These are phyloP conservation scores for Nicator chloris DNA, from an alignment of 2,113 vertebrate genomes.

Conservation along the genomic window DNA sequence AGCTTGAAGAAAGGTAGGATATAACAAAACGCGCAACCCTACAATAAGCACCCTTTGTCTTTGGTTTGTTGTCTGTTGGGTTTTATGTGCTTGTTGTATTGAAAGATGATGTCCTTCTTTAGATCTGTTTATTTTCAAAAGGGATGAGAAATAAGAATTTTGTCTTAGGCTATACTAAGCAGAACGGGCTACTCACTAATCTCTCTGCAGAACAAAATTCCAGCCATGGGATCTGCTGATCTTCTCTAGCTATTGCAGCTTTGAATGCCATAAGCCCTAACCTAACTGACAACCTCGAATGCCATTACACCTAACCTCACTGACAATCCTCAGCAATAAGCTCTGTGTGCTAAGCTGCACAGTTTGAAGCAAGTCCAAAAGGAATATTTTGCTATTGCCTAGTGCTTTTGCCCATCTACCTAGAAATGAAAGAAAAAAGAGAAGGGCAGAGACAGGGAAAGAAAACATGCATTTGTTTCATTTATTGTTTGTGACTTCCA, in stretches of 20 bases:
- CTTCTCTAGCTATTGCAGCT: neutral
- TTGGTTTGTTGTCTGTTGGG: rapidly evolving
- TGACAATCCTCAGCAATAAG: neutral
- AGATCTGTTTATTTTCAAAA: neutral
- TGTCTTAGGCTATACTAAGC: neutral
- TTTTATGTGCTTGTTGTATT: neutral
- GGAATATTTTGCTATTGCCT: neutral
- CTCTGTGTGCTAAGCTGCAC: neutral
- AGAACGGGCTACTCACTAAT: neutral
- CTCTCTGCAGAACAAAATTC: neutral
- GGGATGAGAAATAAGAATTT: neutral
- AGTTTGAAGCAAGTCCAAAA: neutral
- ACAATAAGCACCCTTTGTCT: neutral
- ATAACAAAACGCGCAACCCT: neutral
- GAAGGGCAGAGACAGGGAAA: neutral
- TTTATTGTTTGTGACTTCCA: neutral
- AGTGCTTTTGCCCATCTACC: neutral
- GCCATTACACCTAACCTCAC: neutral
- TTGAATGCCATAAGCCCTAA: neutral
- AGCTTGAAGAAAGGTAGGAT: neutral
- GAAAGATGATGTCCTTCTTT: rapidly evolving
- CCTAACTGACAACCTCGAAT: too few species aligned
- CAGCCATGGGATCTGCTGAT: neutral
- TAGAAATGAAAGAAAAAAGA: neutral
- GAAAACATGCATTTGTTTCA: neutral